Percentiles rank a stretch among this genome's conserved stretches.
Conservation (phyloP, 2,797 vertebrate species). For the Champsocephalus esox region DNA sequence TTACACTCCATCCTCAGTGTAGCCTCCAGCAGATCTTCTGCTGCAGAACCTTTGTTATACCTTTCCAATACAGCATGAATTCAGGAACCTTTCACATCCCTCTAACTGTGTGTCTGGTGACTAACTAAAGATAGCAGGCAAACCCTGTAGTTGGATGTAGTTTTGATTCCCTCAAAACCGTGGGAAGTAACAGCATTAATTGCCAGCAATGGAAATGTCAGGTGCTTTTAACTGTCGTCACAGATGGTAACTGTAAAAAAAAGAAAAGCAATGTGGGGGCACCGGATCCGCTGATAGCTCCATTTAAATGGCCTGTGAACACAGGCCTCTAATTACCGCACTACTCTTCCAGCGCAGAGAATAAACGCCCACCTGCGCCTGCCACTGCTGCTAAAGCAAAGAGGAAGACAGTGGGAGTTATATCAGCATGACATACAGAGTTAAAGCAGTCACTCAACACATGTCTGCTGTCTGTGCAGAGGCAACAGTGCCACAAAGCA, state of each 20-base stretch:
- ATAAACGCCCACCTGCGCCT: conserved; percentile 54
- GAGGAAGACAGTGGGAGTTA: conserved; percentile 28
- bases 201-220: conserved; percentile 66
- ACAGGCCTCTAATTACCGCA: conserved; percentile 63
- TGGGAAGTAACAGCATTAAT: conserved; percentile 59
- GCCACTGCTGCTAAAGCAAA: conserved; percentile 28
- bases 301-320: conserved; percentile 60
- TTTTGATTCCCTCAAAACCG: conserved; percentile 11
- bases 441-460: conserved; percentile 37
- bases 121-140: conserved; percentile 43
- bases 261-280: conserved; percentile 12
- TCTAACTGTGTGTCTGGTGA: conserved; percentile 12
- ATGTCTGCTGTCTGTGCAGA: neutral
- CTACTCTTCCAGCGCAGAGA: conserved; percentile 26
- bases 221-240: conserved; percentile 66
- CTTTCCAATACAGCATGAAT: neutral
- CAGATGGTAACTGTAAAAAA: conserved; percentile 48
- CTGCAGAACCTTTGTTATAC: neutral
- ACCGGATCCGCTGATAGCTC: conserved; percentile 35
- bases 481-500: neutral
- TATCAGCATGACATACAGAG: conserved; percentile 26
- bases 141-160: conserved; percentile 27
- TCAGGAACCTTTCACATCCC: conserved; percentile 2
- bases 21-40: neutral
- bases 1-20: neutral